Base-by-base conservation (phyloP, 2,113 vertebrate genomes). In the Cryptotis parvus region DNA sequence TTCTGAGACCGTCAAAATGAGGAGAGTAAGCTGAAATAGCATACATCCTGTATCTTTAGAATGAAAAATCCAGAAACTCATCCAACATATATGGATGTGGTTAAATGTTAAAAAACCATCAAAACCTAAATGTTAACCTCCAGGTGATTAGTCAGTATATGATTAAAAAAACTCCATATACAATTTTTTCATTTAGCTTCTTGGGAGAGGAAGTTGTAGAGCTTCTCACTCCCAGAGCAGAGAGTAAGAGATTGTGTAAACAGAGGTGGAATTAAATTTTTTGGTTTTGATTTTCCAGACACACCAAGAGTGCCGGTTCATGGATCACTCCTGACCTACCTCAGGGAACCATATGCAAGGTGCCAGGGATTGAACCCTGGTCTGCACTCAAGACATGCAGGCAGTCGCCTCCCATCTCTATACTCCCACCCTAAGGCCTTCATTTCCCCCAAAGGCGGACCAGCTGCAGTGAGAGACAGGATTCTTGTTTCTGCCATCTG, bases 151-250 rank as follows among this genome's bases (percentile, higher is more conserved):
- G 29, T 89, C 39, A 78, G 6, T 74, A 92, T 68, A 31, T 41
- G 39, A 27, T 39, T n/a, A n/a, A n/a, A n/a, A n/a, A n/a, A n/a
- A 49, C 26, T n/a, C 18, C 24, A 66, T 12, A 33, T 72, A 39
- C 5, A 55, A 14, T 79, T 65, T 87, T 75, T 65, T 35, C 24
- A 29, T 49, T 49, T 49, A 84, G 65, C 26, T 33, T 45, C 61
- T 72, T 84, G 91, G 84, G 24, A 89, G 61, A 73, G 78, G n/a
- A 92, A 91, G 72, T 87, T 81, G 75, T 77, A 91, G 33, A 87
- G 26, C 6, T n/a, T n/a, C n/a, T n/a, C n/a, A n/a, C n/a, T n/a
- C n/a, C 22, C 72, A 66, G 69, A 85, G 39, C 49, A 82, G 65
- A 76, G 77, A 82, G 76, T 37, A 4, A 41, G 41, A 58, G 24